Percentiles rank a stretch among this genome's conserved stretches.
phyloP scores from a whole-genome alignment of 2,888 invertebrate species.

The Caenorhabditis sinica region DNA sequence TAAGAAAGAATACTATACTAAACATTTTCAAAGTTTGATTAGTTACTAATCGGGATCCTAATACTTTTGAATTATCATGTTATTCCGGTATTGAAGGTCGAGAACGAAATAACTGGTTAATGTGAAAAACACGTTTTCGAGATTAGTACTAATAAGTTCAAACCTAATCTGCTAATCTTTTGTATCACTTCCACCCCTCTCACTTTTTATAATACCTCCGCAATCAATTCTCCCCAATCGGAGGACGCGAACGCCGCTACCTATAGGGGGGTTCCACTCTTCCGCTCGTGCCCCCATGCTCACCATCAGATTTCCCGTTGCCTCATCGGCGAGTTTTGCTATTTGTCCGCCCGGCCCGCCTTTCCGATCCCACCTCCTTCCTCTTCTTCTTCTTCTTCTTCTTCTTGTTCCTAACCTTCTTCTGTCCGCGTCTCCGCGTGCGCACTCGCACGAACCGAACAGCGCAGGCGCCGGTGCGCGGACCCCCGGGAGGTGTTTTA shows the following conservation, averaged over 20 bases:
- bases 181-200: slow-evolving; percentile 46
- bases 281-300: slow-evolving; percentile 60
- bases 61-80: too few species aligned
- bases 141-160: slow-evolving; percentile 17
- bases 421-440: slow-evolving; percentile 65
- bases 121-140: slow-evolving; percentile 14
- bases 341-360: slow-evolving; percentile 61
- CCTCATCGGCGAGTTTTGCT: slow-evolving; percentile 54
- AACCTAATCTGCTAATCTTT: slow-evolving; percentile 52
- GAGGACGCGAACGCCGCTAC: slow-evolving; percentile 22
- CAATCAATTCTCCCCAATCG: slow-evolving; percentile 31
- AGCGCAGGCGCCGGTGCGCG: slow-evolving; percentile 28
- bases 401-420: slow-evolving; percentile 41
- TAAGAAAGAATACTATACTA: too few species aligned
- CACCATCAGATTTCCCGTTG: slow-evolving; percentile 60
- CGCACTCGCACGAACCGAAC: slow-evolving; percentile 63
- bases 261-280: slow-evolving; percentile 44
- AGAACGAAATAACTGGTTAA: not conserved
- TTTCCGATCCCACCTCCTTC: slow-evolving; percentile 62
- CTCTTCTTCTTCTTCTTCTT: slow-evolving; percentile 14
- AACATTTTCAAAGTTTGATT: too few species aligned
- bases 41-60: too few species aligned
- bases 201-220: slow-evolving; percentile 19
- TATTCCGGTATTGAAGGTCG: not conserved
- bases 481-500: slow-evolving; percentile 58